A percentile compares a stretch with the other conserved stretches of the same genome.
Evolutionary conservation across 2,113 vertebrate genomes (phyloP).

Genomic region (Sphyrna mokarran): DNA sequence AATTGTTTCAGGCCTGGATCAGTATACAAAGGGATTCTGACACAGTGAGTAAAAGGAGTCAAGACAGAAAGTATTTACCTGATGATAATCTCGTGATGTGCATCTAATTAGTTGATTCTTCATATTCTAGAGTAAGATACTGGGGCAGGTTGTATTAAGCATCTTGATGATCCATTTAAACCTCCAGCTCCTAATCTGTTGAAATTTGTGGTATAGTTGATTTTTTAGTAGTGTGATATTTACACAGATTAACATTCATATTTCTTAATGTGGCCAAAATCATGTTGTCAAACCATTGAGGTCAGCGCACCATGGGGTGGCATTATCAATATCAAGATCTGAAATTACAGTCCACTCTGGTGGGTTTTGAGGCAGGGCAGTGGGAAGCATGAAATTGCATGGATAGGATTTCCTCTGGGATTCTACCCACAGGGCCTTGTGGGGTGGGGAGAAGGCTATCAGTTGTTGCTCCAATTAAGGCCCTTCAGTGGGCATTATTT

Average conservation of each 20-base stretch:
- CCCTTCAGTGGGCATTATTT: no score
- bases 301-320: neutral
- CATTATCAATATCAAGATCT: neutral
- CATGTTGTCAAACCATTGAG: slow-evolving; percentile 12
- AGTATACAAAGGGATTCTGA: neutral
- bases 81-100: neutral
- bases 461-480: no score
- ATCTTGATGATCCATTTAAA: neutral
- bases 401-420: no score
- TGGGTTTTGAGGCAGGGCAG: no score
- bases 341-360: no score
- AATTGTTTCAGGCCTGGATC: neutral
- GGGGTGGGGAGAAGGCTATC: no score
- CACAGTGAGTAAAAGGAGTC: neutral
- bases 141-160: neutral
- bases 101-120: neutral
- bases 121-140: neutral
- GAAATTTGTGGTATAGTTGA: neutral
- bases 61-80: neutral
- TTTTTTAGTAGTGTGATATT: neutral
- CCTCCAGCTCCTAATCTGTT: neutral
- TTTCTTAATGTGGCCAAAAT: neutral
- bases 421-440: no score
- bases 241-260: neutral
- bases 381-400: no score